Evolutionary conservation across 2,888 invertebrate genomes (phyloP), one percentile per base, ranked within the genome.

Genomic region (Plusia festucae): DNA sequence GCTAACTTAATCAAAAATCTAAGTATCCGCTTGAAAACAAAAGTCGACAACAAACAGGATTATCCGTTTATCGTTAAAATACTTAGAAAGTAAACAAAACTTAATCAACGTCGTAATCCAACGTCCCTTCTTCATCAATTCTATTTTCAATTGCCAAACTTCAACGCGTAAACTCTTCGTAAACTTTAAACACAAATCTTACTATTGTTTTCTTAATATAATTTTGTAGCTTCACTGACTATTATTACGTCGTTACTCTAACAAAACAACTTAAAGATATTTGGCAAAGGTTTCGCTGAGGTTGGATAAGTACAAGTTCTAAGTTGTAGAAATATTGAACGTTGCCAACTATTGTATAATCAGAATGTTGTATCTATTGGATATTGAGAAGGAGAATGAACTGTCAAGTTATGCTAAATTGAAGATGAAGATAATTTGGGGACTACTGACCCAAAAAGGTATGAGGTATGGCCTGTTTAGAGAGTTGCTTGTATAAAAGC

Each of bases 211-310:
- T 79, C 81, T 70, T 79, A 78, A 78, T 78, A 83, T 82, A 81
- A 79, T 77, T 82, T 84, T 78, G 81, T 70, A 68, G 78, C 71
- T 80, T 77, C 78, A 80, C 78, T 79, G 79, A 81, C 81, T 81
- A 72, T 83, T 83, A 78, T 82, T 81, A 81, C 79, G 69, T 81
- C 82, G 81, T 81, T 82, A 79, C 82, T 85, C 83, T 86, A 82
- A 77, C 83, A 86, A 87, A 89, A 89, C 88, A 90, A 88, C 87
- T 88, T 85, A 81, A 86, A 87, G 85, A 89, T 87, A 91, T 91
- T 92, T 92, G 92, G 92, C 92, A 91, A 81, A 82, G 88, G 81
- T 86, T 88, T 82, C 82, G 90, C 90, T 84, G 88, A 91, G 88
- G 88, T 88, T 80, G 87, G 86, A 86, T 90, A 88, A 85, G 85